Evolutionary conservation across 1,140 invertebrate genomes (phyloP).

Genomic region (Musca domestica): DNA sequence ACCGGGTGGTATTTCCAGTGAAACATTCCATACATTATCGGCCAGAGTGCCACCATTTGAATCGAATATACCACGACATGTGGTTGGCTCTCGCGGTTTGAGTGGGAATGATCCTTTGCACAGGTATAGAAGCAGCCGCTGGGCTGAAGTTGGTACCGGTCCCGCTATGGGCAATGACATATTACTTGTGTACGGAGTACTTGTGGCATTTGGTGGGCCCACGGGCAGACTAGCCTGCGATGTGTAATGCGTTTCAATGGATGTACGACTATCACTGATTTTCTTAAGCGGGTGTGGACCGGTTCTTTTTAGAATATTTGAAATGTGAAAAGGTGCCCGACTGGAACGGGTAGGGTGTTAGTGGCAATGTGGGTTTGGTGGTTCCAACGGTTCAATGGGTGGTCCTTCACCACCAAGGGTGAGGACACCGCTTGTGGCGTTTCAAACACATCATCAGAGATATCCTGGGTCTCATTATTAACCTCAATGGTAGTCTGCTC

Average conservation of each 20-base stretch:
- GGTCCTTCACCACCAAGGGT: conserved; percentile 32
- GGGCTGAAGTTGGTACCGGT: conserved; percentile 33
- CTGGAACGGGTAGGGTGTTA: conserved; percentile 38
- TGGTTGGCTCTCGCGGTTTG: conserved; percentile 55
- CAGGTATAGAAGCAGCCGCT: conserved; percentile 15
- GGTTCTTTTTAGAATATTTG: conserved; percentile 50
- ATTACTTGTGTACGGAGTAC: conserved; percentile 58
- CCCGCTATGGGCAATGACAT: conserved; percentile 49
- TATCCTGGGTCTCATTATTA: conserved; percentile 32
- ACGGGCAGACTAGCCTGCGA: conserved; percentile 62
- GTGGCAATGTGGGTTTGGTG: conserved; percentile 30
- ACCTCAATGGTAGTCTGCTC: conserved; percentile 3
- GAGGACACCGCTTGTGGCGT: background rate
- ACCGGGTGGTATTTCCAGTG: conserved; percentile 81
- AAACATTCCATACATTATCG: conserved; percentile 86
- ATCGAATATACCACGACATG: conserved; percentile 72
- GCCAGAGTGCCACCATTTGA: conserved; percentile 77
- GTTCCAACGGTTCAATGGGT: conserved; percentile 33
- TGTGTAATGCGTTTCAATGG: conserved; percentile 62
- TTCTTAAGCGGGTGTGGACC: conserved; percentile 34
- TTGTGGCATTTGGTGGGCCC: conserved; percentile 59
- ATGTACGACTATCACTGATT: conserved; percentile 53
- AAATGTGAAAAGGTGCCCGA: conserved; percentile 48
- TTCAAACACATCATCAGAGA: conserved; percentile 44
- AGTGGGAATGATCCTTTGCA: conserved; percentile 35